These are phyloP conservation scores for Sinohyriopsis cumingii DNA, from an alignment of 2,888 invertebrate species.

Conservation along the genomic window DNA sequence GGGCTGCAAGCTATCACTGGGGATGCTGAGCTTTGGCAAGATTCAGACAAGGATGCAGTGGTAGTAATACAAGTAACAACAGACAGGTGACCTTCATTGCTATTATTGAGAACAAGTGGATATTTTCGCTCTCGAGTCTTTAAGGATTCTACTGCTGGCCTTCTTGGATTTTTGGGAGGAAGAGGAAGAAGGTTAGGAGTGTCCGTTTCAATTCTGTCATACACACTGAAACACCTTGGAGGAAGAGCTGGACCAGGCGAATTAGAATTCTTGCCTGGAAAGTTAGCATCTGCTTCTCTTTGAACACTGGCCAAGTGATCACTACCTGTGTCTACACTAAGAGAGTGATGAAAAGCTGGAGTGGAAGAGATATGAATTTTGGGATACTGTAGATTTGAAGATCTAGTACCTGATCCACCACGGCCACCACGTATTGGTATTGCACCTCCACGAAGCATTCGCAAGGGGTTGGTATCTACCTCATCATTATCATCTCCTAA, in stretches of 20 bases:
- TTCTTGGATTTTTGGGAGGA: slow-evolving; percentile 83
- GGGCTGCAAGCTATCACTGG: slow-evolving; percentile 1
- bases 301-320: slow-evolving; percentile 17
- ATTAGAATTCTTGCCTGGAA: slow-evolving; percentile 5
- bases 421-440: slow-evolving; percentile 60
- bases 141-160: slow-evolving; percentile 75
- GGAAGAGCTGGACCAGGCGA: slow-evolving; percentile 47
- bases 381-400: slow-evolving; percentile 41
- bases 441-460: slow-evolving; percentile 76
- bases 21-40: neutral
- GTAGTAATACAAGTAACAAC: slow-evolving; percentile 30
- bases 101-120: slow-evolving; percentile 77
- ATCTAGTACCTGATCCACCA: slow-evolving; percentile 58
- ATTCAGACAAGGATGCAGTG: slow-evolving; percentile 23
- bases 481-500: slow-evolving; percentile 68
- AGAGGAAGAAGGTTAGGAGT: slow-evolving; percentile 79
- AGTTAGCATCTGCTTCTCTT: slow-evolving; percentile 14
- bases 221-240: slow-evolving; percentile 53
- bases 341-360: slow-evolving; percentile 39
- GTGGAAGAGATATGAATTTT: slow-evolving; percentile 42
- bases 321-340: slow-evolving; percentile 48
- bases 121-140: slow-evolving; percentile 85
- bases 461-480: slow-evolving; percentile 77
- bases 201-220: slow-evolving; percentile 22
- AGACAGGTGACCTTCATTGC: slow-evolving; percentile 21